These are phyloP conservation scores for Oceanites oceanicus DNA, from an alignment of 2,113 vertebrate species.

Conservation along the genomic window DNA sequence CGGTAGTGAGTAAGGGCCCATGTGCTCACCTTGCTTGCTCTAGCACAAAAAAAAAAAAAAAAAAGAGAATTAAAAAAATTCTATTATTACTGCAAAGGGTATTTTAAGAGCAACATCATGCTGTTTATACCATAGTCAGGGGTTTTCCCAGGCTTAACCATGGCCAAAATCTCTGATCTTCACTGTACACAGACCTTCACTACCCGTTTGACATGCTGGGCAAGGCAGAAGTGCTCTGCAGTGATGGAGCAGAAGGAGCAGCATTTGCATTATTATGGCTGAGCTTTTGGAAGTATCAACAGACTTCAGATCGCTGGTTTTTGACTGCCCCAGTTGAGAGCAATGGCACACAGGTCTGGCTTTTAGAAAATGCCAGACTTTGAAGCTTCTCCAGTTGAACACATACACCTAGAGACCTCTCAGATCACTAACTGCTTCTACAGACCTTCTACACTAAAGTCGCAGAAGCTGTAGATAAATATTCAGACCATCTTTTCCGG, in stretches of 20 bases:
- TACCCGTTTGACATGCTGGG: accelerated
- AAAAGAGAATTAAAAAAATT: neutral
- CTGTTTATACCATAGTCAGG: neutral
- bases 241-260: neutral
- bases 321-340: neutral
- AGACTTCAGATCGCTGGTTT: accelerated
- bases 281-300: neutral
- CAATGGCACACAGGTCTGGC: neutral
- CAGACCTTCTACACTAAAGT: neutral
- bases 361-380: neutral
- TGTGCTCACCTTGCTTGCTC: neutral
- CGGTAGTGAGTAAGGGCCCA: neutral
- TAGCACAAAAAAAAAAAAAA: neutral
- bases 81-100: neutral
- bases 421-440: neutral
- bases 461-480: neutral
- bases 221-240: neutral
- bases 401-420: neutral
- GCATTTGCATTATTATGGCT: neutral
- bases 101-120: neutral
- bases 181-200: neutral
- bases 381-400: neutral
- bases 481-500: neutral
- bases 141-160: neutral
- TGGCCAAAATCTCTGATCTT: neutral